Evolutionary conservation across 2,113 vertebrate species (phyloP), one percentile per base, ranked within the genome.

Genomic region (Gavia stellata): DNA sequence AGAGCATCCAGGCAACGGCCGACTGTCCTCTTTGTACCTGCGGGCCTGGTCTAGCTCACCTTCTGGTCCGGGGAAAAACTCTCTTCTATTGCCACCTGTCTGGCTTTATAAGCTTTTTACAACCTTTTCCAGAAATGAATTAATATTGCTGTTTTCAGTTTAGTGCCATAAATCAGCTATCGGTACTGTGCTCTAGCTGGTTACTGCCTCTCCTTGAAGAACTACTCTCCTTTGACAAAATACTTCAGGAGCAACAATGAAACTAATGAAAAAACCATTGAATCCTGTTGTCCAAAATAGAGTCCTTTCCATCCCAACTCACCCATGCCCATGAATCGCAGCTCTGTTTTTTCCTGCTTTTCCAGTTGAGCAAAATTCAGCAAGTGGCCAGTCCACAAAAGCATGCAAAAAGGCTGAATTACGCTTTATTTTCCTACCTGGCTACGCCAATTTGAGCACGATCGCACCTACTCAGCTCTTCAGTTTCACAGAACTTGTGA

Each of bases 181-280:
- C 1, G 0, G 28, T 53, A 49, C 34, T 25, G 12, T 2, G 3
- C 36, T 47, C 52, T 34, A 61, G 14, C 18, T n/a, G 9, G 15
- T 70, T 84, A 66, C 63, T 3, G 1, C 6, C 9, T 28, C 17
- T 47, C 40, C 40, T 52, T 7, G 2, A 68, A 34, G 59, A 78
- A 42, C 40, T 20, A 45, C 8, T 10, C 21, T 80, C 14, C 25
- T 49, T 59, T 26, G 33, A 81, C 14, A 77, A 83, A 70, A 23
- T 49, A n/a, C 6, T 73, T 65, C 26, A 62, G 17, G 20, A 85
- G 17, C n/a, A 81, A 66, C 17, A 68, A 21, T 8, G 4, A 73
- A 88, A 44, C 34, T 38, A 52, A 70, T 12, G 5, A 55, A 77
- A 29, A 34, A 61, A 12, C 9, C 23, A 16, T 17, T 77, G n/a